Evolutionary conservation across 2,797 vertebrate genomes (phyloP).

Genomic region (Acanthis flammea): DNA sequence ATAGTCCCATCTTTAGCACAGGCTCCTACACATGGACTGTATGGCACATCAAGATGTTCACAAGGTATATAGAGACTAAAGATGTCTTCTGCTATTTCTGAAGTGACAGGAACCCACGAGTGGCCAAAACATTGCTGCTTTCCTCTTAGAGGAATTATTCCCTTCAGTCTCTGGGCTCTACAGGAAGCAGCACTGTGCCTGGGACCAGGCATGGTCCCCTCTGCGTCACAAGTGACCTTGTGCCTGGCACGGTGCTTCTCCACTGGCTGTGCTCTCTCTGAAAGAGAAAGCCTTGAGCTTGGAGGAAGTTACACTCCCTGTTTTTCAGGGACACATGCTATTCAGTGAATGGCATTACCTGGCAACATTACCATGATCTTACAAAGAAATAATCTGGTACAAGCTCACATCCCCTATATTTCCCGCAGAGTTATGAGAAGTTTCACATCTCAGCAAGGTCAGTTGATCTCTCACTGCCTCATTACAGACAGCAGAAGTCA

Average conservation of each 20-base stretch:
- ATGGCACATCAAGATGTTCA: neutral
- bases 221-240: neutral
- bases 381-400: neutral
- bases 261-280: neutral
- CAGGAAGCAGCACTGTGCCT: neutral
- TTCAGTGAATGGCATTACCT: neutral
- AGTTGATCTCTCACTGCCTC: neutral
- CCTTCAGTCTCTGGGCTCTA: neutral
- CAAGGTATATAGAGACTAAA: neutral
- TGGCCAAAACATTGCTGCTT: neutral
- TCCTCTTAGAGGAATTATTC: neutral
- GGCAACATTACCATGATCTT: neutral
- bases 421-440: neutral
- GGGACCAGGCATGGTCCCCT: neutral
- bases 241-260: neutral
- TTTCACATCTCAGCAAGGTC: neutral
- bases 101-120: neutral
- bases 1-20: neutral
- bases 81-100: neutral
- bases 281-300: neutral
- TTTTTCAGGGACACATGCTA: neutral
- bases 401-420: neutral
- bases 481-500: neutral
- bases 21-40: neutral
- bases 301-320: neutral